Base-by-base conservation (phyloP, 2,113 vertebrate genomes). In the Nothoprocta pentlandii region DNA sequence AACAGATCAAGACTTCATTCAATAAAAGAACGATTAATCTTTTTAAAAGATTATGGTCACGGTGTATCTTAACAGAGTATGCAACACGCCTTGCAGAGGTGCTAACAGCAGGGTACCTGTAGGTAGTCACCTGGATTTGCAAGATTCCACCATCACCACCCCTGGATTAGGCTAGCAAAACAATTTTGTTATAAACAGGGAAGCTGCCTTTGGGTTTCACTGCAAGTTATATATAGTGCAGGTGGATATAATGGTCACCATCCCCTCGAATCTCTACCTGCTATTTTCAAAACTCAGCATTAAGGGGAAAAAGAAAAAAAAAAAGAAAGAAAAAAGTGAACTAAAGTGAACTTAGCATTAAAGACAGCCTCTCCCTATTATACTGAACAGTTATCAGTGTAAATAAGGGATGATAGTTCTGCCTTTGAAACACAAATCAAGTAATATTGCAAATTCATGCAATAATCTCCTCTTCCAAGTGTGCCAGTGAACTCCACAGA, bases 371-470 rank as follows among this genome's bases (percentile, higher is more conserved):
- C 25, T 89, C 49, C 28, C 64, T 86, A 41, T 63, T 59, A 53
- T 44, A 15, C 15, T 44, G 42, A 44, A 44, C 42, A 44, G 75
- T 83, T 69, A 77, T 26, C 44, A 91, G 56, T 6, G 8, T 53
- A 92, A 94, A 89, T 47, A 92, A 61, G 53, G 82, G 82, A 80
- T 78, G 79, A 74, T 42, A 87, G 64, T 69, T 92, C 59, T 84
- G 80, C 61, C 41, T 69, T 81, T 84, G 74, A 89, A 91, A 80
- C 1, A 0, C 39, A 62, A 34, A 92, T 78, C 73, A 89, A 95
- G 69, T 44, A 20, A 66, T 41, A 63, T 21, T 77, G 59, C 56
- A 87, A 86, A 84, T 39, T 56, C 47, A 78, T 22, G 34, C 22
- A 67, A 36, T 49, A 67, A 66, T 75, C 62, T 71, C 69, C 17